Conservation (phyloP, 2,797 vertebrate genomes). For the Brachyrhaphis roseni region DNA sequence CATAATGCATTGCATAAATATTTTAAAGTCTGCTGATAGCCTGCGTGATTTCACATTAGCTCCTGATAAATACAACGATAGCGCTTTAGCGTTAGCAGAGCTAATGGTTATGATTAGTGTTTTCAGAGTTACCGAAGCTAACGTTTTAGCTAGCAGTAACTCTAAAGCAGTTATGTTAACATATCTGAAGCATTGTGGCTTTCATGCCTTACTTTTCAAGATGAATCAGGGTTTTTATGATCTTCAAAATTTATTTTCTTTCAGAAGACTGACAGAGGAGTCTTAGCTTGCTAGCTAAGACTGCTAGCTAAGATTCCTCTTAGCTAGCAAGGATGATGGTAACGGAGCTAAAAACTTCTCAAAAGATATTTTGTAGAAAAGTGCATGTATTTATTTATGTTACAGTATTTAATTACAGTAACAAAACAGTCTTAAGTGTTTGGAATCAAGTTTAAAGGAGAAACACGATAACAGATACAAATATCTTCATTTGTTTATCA, state of each 20-base stretch:
- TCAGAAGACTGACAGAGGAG: background rate
- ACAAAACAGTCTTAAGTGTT: background rate
- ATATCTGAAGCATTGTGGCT: background rate
- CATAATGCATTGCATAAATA: background rate
- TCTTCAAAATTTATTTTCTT: background rate
- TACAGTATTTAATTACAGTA: background rate
- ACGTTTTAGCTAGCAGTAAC: background rate
- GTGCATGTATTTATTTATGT: background rate
- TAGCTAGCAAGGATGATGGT: background rate
- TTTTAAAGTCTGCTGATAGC: too few relatives aligned
- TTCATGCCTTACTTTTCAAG: background rate
- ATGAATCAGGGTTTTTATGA: background rate
- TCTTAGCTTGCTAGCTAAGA: too few relatives aligned
- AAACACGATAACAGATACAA: background rate
- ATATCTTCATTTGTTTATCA: background rate
- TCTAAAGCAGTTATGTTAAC: background rate
- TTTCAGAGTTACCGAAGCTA: too few relatives aligned
- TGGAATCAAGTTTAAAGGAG: too few relatives aligned
- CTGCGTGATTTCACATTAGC: background rate
- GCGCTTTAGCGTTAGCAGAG: background rate
- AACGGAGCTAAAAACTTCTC: background rate
- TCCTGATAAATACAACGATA: background rate
- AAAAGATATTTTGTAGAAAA: background rate
- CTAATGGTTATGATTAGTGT: too few relatives aligned
- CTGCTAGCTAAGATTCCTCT: too few relatives aligned